Evolutionary conservation across 2,888 invertebrate genomes (phyloP), one percentile per base, ranked within the genome.

Genomic region (Drosophila subquinaria): DNA sequence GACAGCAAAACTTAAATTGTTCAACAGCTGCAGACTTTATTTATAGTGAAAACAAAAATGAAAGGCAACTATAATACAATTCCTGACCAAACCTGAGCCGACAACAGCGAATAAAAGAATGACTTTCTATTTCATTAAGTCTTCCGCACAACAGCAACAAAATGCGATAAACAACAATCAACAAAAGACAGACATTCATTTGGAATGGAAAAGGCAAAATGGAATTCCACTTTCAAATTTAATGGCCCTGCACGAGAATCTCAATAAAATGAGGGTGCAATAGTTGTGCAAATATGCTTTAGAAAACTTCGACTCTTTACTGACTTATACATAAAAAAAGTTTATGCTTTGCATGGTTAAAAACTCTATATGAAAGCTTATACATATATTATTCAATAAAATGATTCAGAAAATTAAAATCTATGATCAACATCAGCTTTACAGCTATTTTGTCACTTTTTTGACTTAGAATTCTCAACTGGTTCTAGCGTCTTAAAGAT

Each of bases 91-190:
- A 27, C 13, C 10, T 17, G 3, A 17, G 27, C 11, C 23, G 42
- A 23, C 42, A 51, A 23, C 11, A 35, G 60, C 15, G 13, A 3
- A 59, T 30, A n/a, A 61, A 15, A 61, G 1, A 55, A 43, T 40
- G 6, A 30, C 45, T 55, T 56, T 55, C 17, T 17, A 62, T 53
- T 61, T 53, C 43, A 36, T 10, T 27, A 17, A 13, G 43, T 40
- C 38, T 40, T 33, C 33, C 15, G 30, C 5, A 15, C 42, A 17
- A 48, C 35, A 36, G 10, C 36, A 50, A 50, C 11, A 30, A 20
- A 42, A 48, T 27, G 17, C 40, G 20, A 50, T 4, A 59, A 59
- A 27, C 17, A n/a, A 30, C 60, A 60, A 35, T 60, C 40, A 60
- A 52, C 35, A 35, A 27, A 17, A 13, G 17, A 42, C 42, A 42